Evolutionary conservation across 2,797 vertebrate species (phyloP), one percentile per base, ranked within the genome.

Genomic region (Sitta carolinensis): DNA sequence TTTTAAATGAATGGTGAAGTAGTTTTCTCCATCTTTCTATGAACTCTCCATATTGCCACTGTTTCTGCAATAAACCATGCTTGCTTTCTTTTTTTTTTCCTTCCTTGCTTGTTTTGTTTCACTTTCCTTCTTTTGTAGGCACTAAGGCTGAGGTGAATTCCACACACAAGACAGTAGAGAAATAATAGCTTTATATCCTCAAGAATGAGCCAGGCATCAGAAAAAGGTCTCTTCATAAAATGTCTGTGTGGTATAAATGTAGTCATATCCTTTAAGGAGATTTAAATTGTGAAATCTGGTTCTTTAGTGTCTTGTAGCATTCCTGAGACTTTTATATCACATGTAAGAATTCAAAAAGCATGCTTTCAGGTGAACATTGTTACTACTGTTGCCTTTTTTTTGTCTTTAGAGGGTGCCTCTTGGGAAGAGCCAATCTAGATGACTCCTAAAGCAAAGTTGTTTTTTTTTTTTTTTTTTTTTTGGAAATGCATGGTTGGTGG

Each of bases 41-140:
- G 45, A 80, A 64, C 48, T 93, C 29, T 82, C 48, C n/a, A 2
- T 63, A 34, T 69, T 77, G 52, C 19, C 21, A 17, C 61, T 79
- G 8, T 63, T 94, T 92, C 86, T 93, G 36, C 77, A 82, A 22
- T 57, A 59, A 85, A 32, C 26, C 55, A 17, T 67, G 34, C 16
- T 72, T n/a, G 2, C 23, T 47, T 36, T 11, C 5, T 34, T 17
- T 13, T 25, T 45, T 54, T 38, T 40, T n/a, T 54, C 17, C 66
- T n/a, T 84, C 8, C n/a, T 89, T 48, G 18, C 78, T 90, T 87
- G 74, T 84, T 90, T 92, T 88, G 45, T 96, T 80, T 90, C 17
- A 8, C 84, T 95, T 76, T 96, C 84, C 74, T 95, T 95, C 84
- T 96, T 89, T 96, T 89, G 52, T 97, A 96, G 95, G 93, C 86